Percentiles rank a stretch among this genome's conserved stretches.
These are phyloP conservation scores for Platysteira castanea DNA, from an alignment of 2,113 vertebrate genomes.

Conservation along the genomic window DNA sequence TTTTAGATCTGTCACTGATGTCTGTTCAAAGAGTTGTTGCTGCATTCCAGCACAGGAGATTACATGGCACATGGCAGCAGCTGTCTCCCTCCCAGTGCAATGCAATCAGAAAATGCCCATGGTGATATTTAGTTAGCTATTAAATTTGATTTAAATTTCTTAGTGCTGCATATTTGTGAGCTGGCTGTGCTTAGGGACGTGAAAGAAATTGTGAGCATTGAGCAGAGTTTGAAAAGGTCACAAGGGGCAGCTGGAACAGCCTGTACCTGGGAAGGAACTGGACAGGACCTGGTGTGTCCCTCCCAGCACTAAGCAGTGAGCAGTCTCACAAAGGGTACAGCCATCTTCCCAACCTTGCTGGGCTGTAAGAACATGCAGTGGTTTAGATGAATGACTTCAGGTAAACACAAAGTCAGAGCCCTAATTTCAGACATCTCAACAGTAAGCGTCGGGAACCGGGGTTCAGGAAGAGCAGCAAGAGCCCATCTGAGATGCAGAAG, in stretches of 20 bases:
- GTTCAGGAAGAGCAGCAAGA: not conserved
- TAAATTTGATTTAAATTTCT: slow-evolving; percentile 43
- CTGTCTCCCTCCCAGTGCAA: not conserved
- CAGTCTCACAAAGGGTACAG: not conserved
- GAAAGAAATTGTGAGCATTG: not conserved
- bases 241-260: not conserved
- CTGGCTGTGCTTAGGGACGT: not conserved
- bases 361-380: not conserved
- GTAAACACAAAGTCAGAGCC: not conserved
- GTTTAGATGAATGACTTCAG: not conserved
- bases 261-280: not conserved
- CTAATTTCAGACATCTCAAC: not conserved
- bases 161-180: not conserved
- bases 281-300: not conserved
- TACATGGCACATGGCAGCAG: not conserved
- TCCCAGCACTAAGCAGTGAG: not conserved
- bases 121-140: slow-evolving; percentile 37
- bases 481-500: not conserved
- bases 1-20: not conserved
- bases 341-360: not conserved
- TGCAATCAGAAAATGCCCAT: slow-evolving; percentile 9
- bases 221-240: not conserved
- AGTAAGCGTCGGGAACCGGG: fast-evolving
- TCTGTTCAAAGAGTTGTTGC: not conserved
- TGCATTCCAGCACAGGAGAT: not conserved